These are phyloP conservation scores for Criorhina ranunculi DNA, from an alignment of 2,888 invertebrate genomes.

Conservation along the genomic window DNA sequence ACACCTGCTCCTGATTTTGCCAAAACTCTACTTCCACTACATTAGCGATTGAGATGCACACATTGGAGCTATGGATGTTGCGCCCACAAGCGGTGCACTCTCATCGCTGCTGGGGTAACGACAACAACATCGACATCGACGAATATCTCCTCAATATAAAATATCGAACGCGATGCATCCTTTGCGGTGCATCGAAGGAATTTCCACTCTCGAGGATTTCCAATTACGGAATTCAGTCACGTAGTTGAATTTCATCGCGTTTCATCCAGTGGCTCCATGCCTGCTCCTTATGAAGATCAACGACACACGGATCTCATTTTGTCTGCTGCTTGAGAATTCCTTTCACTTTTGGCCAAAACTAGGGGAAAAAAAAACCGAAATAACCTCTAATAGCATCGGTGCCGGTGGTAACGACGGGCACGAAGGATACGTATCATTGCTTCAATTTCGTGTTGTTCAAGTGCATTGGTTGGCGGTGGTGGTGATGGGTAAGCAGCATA, in stretches of 20 bases:
- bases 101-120: neutral
- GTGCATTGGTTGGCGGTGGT: conserved; percentile 41
- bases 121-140: neutral
- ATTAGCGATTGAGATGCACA: conserved; percentile 65
- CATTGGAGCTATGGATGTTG: neutral
- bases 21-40: conserved; percentile 61
- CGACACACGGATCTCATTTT: conserved; percentile 68
- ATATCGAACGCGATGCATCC: conserved; percentile 35
- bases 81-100: conserved; percentile 31
- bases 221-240: conserved; percentile 75
- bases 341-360: conserved; percentile 68
- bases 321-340: conserved; percentile 72
- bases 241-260: conserved; percentile 72
- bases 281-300: conserved; percentile 32
- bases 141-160: conserved; percentile 13
- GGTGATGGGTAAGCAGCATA: conserved; percentile 20
- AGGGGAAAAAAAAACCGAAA: neutral
- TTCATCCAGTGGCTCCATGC: conserved; percentile 2
- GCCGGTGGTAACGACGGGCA: conserved; percentile 9
- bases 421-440: conserved; percentile 27
- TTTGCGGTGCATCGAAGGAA: conserved; percentile 53
- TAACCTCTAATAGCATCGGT: conserved; percentile 37
- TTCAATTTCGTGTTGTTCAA: conserved; percentile 51
- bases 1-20: conserved; percentile 46
- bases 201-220: conserved; percentile 55